Conservation (phyloP, 2,797 vertebrate genomes). For the Argya squamiceps region DNA sequence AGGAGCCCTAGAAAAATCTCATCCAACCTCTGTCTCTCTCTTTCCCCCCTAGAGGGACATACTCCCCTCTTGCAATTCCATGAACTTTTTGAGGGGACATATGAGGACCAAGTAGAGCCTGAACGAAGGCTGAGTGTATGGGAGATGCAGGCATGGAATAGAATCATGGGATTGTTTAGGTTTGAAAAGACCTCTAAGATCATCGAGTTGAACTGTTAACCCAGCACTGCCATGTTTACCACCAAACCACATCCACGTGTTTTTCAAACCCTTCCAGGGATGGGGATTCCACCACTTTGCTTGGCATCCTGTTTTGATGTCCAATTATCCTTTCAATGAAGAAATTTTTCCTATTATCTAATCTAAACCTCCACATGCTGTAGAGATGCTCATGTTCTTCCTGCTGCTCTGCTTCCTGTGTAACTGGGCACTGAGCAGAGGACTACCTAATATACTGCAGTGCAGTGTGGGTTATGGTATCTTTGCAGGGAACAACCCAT, state of each 20-base stretch:
- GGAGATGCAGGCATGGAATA: not conserved
- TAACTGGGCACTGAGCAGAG: not conserved
- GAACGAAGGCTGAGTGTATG: not conserved
- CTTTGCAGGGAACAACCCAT: not conserved
- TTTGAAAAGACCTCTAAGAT: not conserved
- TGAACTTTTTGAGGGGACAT: not conserved
- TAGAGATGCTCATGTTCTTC: fast-evolving
- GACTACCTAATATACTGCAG: not conserved
- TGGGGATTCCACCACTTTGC: not conserved
- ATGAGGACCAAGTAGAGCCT: not conserved
- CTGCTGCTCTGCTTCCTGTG: not conserved
- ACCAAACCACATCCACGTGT: not conserved
- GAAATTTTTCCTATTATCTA: not conserved
- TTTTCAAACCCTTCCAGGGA: not conserved
- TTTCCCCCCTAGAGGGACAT: not conserved
- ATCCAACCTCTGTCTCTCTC: not conserved
- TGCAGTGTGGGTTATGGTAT: not conserved
- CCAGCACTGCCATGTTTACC: fast-evolving
- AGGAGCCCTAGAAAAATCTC: not conserved
- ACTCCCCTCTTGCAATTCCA: not conserved
- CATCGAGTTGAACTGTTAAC: not conserved
- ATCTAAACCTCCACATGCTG: not conserved
- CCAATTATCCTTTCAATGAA: not conserved
- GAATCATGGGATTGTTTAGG: not conserved
- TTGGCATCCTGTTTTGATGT: not conserved